Evolutionary conservation across 2,888 invertebrate genomes (phyloP), one percentile per base, ranked within the genome.

Genomic region (Rhagonycha lutea): DNA sequence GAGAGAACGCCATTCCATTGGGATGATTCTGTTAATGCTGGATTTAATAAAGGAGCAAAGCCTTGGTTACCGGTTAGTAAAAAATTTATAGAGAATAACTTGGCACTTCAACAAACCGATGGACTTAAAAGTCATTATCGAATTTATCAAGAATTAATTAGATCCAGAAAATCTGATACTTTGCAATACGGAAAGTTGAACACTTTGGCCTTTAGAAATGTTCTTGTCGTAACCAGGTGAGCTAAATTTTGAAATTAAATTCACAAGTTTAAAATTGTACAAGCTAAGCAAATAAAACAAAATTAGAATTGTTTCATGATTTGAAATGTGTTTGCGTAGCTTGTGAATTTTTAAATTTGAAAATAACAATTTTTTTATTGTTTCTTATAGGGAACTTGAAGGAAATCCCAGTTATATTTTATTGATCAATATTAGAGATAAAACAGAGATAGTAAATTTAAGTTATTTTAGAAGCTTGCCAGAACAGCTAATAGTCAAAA

Each of bases 1-100:
- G 92, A 90, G 79, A 90, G 96, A 28, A 94, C 95, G 0, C 96
- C 96, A 0, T 95, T 93, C 87, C 96, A 96, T 82, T 96, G 96
- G 96, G 91, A 89, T 81, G 84, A 87, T 10, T 87, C 89, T 0
- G 85, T 81, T 68, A 91, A 91, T 82, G 92, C 93, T 73, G 94
- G 94, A 86, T 88, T 88, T 79, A 86, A 83, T 69, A 78, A 79
- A 63, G 86, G 83, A 14, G 80, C 80, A 0, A 89, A 88, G 70
- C 92, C 94, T 0, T 94, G 94, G 94, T 84, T 94, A 5, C 94
- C 94, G 0, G 91, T 94, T 3, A 90, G 93, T 78, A 86, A 87
- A 0, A 91, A 92, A 69, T 94, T 91, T 82, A 83, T 87, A 70
- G 84, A 83, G 0, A 81, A 92, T 0, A 95, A 95, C 83, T 89